Evolutionary conservation across 2,888 invertebrate species (phyloP).

Genomic region (Celastrina argiolus): DNA sequence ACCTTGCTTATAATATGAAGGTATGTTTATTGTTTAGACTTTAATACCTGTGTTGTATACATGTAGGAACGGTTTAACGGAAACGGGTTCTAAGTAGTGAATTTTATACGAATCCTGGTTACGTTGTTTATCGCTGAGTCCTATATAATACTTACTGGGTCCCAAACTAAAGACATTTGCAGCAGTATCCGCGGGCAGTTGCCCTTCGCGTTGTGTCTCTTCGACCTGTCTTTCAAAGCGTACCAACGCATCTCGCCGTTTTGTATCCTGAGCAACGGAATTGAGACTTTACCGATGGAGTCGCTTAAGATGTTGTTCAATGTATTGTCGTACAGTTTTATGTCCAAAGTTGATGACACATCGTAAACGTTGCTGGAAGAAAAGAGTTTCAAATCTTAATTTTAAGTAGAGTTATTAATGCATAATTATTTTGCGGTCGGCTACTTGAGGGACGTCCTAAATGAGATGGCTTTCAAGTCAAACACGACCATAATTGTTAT

Average conservation of each 20-base stretch:
- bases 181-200: constrained; percentile 61
- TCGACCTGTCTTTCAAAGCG: constrained; percentile 56
- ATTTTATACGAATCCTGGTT: too few relatives aligned
- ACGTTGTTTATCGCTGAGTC: background rate
- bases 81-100: too few relatives aligned
- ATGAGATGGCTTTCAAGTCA: too few relatives aligned
- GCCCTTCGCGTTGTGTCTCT: constrained; percentile 53
- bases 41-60: too few relatives aligned
- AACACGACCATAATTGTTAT: too few relatives aligned
- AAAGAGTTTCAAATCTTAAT: background rate
- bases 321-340: constrained; percentile 57
- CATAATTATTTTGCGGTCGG: too few relatives aligned
- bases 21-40: too few relatives aligned
- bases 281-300: constrained; percentile 55
- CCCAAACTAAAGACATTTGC: constrained; percentile 59
- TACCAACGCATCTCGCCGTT: constrained; percentile 58
- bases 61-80: too few relatives aligned
- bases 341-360: constrained; percentile 56
- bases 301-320: constrained; percentile 45
- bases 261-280: constrained; percentile 55
- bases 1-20: too few relatives aligned
- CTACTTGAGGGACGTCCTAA: too few relatives aligned
- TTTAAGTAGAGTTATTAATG: too few relatives aligned
- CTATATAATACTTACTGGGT: constrained; percentile 52
- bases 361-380: constrained; percentile 62